Conservation (phyloP, 2,797 vertebrate genomes). For the Okamejei kenojei region DNA sequence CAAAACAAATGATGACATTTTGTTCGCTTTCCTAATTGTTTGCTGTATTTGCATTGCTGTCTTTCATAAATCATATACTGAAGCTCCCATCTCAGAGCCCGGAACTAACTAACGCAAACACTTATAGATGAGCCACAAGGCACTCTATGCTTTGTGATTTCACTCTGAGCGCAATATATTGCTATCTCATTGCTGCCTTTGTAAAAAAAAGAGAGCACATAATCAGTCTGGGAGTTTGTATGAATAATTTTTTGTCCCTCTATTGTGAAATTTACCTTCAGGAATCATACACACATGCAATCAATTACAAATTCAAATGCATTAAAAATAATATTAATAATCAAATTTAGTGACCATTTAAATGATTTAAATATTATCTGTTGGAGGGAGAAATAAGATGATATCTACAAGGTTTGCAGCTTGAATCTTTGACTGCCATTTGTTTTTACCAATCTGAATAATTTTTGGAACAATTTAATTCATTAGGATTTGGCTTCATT, state of each 20-base stretch:
- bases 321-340: slow-evolving; percentile 8
- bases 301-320: not conserved
- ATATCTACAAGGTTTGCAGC: not conserved
- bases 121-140: not conserved
- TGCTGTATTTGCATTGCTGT: too few relatives aligned
- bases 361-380: slow-evolving; percentile 28
- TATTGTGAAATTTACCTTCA: not conserved
- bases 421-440: not conserved
- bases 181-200: not conserved
- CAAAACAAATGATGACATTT: too few relatives aligned
- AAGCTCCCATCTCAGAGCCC: too few relatives aligned
- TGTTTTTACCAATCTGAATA: slow-evolving; percentile 29
- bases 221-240: not conserved
- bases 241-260: not conserved
- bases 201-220: not conserved
- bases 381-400: not conserved
- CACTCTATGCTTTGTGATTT: not conserved
- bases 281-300: not conserved
- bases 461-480: slow-evolving; percentile 34
- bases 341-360: not conserved
- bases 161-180: not conserved
- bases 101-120: too few relatives aligned
- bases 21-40: too few relatives aligned
- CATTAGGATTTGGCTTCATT: slow-evolving; percentile 32
- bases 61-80: too few relatives aligned